phyloP scores from a whole-genome alignment of 1,140 invertebrate genomes.

The Philaenus spumarius region DNA sequence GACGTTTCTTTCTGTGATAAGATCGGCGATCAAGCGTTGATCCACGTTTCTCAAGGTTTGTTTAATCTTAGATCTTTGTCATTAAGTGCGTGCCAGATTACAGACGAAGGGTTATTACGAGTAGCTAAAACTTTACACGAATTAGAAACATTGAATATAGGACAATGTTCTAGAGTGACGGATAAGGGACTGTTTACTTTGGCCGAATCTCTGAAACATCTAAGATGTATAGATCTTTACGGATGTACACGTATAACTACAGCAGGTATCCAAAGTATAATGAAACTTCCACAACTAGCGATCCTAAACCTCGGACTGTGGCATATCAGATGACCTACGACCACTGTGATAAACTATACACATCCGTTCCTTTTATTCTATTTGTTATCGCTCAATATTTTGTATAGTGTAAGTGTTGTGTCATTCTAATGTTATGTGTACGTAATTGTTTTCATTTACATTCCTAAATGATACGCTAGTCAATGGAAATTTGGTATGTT shows the following conservation, averaged over 20 bases:
- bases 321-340: constrained; percentile 70
- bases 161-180: constrained; percentile 83
- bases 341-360: constrained; percentile 8
- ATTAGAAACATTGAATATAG: constrained; percentile 85
- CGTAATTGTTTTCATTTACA: neutral
- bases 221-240: constrained; percentile 89
- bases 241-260: constrained; percentile 87
- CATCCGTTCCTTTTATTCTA: constrained; percentile 1
- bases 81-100: constrained; percentile 85
- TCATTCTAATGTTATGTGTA: neutral
- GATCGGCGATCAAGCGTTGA: constrained; percentile 81
- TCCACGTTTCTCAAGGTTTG: constrained; percentile 81
- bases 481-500: neutral
- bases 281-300: constrained; percentile 75
- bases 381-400: constrained; percentile 12
- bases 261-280: constrained; percentile 76
- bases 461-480: neutral
- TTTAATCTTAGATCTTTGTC: constrained; percentile 74
- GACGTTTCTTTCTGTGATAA: constrained; percentile 96
- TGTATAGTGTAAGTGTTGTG: constrained; percentile 6
- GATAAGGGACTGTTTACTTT: constrained; percentile 79
- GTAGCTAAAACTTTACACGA: constrained; percentile 77
- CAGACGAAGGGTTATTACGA: constrained; percentile 81
- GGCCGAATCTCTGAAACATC: constrained; percentile 65
- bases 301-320: constrained; percentile 84